phyloP scores from a whole-genome alignment of 2,797 vertebrate species.

The Sylvia borin region DNA sequence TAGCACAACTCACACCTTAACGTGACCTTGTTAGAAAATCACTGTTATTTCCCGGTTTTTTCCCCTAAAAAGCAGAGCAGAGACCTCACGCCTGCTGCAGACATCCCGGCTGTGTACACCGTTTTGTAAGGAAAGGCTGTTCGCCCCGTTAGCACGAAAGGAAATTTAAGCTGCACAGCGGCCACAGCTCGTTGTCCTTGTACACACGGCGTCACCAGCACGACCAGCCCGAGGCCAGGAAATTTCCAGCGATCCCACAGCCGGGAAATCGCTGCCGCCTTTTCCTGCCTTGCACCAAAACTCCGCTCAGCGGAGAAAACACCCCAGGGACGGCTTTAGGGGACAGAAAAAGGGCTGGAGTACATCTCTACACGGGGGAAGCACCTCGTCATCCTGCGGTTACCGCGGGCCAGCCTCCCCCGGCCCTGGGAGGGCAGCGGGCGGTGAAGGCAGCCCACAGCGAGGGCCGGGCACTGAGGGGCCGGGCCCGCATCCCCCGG shows the following conservation, averaged over 20 bases:
- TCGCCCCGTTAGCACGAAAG: accelerated
- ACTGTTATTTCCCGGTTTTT: accelerated
- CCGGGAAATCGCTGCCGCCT: neutral
- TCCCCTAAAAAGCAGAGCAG: neutral
- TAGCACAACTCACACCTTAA: neutral
- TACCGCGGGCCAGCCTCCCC: accelerated
- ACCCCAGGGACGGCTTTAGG: accelerated
- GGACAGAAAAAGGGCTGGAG: accelerated
- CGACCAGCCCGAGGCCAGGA: neutral
- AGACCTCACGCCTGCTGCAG: accelerated
- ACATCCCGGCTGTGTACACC: accelerated
- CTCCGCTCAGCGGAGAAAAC: accelerated
- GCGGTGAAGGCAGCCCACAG: accelerated
- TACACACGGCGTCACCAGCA: neutral
- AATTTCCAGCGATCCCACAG: neutral
- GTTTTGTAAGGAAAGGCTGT: accelerated
- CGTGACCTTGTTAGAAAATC: neutral
- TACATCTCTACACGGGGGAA: accelerated
- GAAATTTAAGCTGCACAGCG: neutral
- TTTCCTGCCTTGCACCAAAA: accelerated
- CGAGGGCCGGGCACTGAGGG: accelerated
- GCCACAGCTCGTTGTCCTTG: neutral
- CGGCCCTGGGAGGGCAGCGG: accelerated
- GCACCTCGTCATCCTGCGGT: neutral
- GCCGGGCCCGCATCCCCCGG: neutral